phyloP scores from a whole-genome alignment of 2,888 invertebrate species.

The Pristionchus mayeri region DNA sequence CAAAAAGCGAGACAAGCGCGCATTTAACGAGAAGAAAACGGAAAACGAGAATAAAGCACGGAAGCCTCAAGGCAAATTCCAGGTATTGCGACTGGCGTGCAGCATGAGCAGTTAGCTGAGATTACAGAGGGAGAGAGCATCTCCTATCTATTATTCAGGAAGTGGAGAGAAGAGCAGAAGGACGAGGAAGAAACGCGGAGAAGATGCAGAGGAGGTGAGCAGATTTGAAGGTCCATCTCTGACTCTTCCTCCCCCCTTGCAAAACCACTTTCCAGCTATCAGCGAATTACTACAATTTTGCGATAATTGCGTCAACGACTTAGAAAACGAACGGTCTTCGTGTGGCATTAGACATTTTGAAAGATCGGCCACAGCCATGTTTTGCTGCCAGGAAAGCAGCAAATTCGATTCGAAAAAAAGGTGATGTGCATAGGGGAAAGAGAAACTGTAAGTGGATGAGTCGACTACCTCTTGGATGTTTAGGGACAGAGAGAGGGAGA shows the following conservation, averaged over 20 bases:
- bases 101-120: neutral
- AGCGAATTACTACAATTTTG: too few species aligned
- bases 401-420: conserved; percentile 1
- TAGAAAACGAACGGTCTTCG: too few species aligned
- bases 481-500: neutral
- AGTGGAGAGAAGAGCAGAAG: neutral
- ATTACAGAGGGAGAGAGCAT: neutral
- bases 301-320: too few species aligned
- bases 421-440: neutral
- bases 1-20: neutral
- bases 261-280: too few species aligned
- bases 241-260: too few species aligned
- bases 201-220: neutral
- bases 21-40: neutral
- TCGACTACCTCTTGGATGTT: too few species aligned
- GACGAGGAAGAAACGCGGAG: conserved; percentile 10
- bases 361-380: neutral
- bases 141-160: conserved; percentile 23
- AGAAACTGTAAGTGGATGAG: neutral
- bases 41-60: too few species aligned
- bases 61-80: neutral
- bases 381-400: neutral
- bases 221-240: neutral
- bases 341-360: neutral
- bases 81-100: conserved; percentile 17